Evolutionary conservation across 2,888 invertebrate genomes (phyloP), one percentile per base, ranked within the genome.

Genomic region (Chloromyia formosa): DNA sequence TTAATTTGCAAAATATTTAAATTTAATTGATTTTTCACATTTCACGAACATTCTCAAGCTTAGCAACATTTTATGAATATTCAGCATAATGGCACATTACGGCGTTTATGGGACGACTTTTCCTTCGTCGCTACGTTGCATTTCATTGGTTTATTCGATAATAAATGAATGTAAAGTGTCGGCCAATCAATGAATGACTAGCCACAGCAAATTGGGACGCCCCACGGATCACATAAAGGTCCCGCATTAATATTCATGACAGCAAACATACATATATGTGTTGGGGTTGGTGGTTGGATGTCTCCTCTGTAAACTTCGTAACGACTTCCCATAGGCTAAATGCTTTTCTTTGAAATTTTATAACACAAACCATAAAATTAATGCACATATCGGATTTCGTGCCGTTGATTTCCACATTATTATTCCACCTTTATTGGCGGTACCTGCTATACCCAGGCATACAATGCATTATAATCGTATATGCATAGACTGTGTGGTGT

Each of bases 161-260:
- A 20, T n/a, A 66, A 66, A 45, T 66, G 49, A 66, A 71, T 71
- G 71, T 56, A 58, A 56, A 42, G 71, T 71, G 71, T 71, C 71
- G 40, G 20, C 71, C 71, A 71, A 71, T 56, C 71, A 35, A 40
- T 58, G 71, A 40, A 40, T 27, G 69, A 54, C 54, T 71, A 40
- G 40, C 56, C 71, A 40, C 56, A 23, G 40, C 71, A 58, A 56
- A 56, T 71, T 71, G 71, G 27, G 71, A 71, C 58, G 71, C 27
- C 27, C 27, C 27, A 35, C 14, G 40, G 71, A 71, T 56, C 71
- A 40, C 56, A 71, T 71, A 71, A 71, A 69, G 58, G 27, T 35
- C 27, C 62, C 73, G 62, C 64, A 73, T 73, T 73, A 73, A 73
- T 62, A 73, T 73, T 73, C 73, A 73, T 73, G 73, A 73, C 54